Percentiles rank a stretch among this genome's conserved stretches.
Evolutionary conservation across 2,888 invertebrate species (phyloP).

Genomic region (Orthosia incerta): DNA sequence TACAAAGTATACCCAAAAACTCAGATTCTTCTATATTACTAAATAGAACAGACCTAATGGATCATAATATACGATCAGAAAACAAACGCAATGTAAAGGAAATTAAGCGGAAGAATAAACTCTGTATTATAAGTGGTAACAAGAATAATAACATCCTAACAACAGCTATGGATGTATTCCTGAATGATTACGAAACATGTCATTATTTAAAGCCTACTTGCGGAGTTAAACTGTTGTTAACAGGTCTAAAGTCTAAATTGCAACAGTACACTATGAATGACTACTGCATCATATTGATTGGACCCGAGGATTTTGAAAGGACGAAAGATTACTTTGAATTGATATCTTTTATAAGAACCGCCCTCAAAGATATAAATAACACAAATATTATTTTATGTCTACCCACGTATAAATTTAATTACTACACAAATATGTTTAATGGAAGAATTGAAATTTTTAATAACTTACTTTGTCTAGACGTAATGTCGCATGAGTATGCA

Average conservation of each 20-base stretch:
- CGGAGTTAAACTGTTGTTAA: not conserved
- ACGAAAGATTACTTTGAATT: slow-evolving; percentile 2
- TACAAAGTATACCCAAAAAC: too few relatives aligned
- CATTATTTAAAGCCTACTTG: slow-evolving; percentile 3
- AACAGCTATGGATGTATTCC: not conserved
- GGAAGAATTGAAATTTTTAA: not conserved
- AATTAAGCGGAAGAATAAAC: not conserved
- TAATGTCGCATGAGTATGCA: not conserved
- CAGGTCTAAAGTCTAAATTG: not conserved
- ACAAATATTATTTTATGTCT: not conserved
- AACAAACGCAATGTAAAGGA: not conserved
- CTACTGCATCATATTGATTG: slow-evolving; percentile 3
- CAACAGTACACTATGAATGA: slow-evolving; percentile 1
- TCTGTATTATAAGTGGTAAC: not conserved
- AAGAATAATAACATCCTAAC: not conserved
- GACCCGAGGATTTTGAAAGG: slow-evolving; percentile 1
- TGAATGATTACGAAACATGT: not conserved
- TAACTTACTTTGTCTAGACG: not conserved
- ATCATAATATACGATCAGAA: too few relatives aligned
- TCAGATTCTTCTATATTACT: too few relatives aligned
- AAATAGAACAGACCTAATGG: too few relatives aligned
- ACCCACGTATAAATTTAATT: not conserved
- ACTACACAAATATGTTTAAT: not conserved
- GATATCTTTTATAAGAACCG: not conserved
- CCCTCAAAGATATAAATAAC: slow-evolving; percentile 1